phyloP scores from a whole-genome alignment of 2,888 invertebrate species.

The Endotricha flammealis region DNA sequence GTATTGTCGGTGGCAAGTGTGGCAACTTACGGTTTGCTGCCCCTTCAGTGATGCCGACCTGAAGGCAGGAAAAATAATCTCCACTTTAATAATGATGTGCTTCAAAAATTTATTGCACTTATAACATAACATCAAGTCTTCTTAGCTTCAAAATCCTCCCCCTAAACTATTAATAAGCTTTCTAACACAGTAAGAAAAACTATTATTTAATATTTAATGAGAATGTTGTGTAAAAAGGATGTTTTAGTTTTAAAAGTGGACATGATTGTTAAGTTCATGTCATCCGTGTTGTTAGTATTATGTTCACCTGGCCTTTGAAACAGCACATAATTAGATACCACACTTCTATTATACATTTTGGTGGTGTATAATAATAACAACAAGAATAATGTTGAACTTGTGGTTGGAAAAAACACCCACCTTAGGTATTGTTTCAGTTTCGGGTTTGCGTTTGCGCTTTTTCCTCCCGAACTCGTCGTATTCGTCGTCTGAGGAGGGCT shows the following conservation, averaged over 20 bases:
- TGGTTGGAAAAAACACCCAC: constrained; percentile 32
- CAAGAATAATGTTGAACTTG: too few species aligned
- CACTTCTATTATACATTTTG: too few species aligned
- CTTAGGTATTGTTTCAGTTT: constrained; percentile 39
- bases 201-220: constrained; percentile 7
- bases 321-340: too few species aligned
- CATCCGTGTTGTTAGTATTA: too few species aligned
- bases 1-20: constrained; percentile 68
- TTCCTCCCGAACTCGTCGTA: constrained; percentile 94
- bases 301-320: too few species aligned
- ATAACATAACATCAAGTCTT: constrained; percentile 61
- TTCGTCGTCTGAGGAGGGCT: constrained; percentile 93
- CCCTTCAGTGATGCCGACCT: constrained; percentile 78
- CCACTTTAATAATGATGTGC: constrained; percentile 76
- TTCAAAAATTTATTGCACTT: constrained; percentile 60
- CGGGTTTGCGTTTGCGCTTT: constrained; percentile 75
- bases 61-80: constrained; percentile 79
- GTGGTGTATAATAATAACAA: too few species aligned
- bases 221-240: not conserved
- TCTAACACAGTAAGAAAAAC: constrained; percentile 16
- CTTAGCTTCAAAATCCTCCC: constrained; percentile 69
- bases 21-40: constrained; percentile 71
- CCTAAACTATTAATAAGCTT: constrained; percentile 48
- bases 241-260: too few species aligned
- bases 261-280: too few species aligned